phyloP scores from a whole-genome alignment of 2,888 invertebrate genomes.

The Andrena minutula region DNA sequence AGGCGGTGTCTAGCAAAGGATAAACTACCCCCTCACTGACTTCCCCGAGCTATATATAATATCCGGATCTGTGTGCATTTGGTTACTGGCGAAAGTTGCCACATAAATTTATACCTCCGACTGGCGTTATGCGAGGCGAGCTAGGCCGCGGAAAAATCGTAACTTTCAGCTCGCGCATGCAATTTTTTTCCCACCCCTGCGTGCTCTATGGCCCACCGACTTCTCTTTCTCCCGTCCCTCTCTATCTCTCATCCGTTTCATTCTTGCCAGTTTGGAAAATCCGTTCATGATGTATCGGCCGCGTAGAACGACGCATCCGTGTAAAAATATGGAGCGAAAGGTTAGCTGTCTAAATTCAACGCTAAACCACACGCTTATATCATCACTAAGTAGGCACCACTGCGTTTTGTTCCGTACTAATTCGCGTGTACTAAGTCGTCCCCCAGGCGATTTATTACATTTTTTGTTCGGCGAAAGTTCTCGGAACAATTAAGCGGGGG shows the following conservation, averaged over 20 bases:
- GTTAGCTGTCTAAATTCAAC: too few species aligned
- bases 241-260: not conserved
- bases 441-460: not conserved
- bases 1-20: constrained; percentile 63
- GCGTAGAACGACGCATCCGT: constrained; percentile 12
- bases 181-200: constrained; percentile 47
- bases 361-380: too few species aligned
- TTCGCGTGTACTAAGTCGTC: too few species aligned
- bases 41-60: constrained; percentile 72
- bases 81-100: constrained; percentile 73
- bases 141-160: constrained; percentile 68
- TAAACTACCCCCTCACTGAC: constrained; percentile 70
- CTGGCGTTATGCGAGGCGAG: constrained; percentile 38
- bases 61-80: constrained; percentile 73
- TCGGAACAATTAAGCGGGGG: constrained; percentile 25
- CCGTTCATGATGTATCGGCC: constrained; percentile 56
- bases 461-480: constrained; percentile 7
- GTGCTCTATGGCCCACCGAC: constrained; percentile 39
- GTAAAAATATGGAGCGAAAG: not conserved
- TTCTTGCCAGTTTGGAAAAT: constrained; percentile 50
- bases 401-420: too few species aligned
- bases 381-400: too few species aligned
- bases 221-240: constrained; percentile 13
- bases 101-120: constrained; percentile 73
- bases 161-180: constrained; percentile 65